Evolutionary conservation across 2,797 vertebrate species (phyloP), one percentile per base, ranked within the genome.

Genomic region (Peromyscus nudipes): DNA sequence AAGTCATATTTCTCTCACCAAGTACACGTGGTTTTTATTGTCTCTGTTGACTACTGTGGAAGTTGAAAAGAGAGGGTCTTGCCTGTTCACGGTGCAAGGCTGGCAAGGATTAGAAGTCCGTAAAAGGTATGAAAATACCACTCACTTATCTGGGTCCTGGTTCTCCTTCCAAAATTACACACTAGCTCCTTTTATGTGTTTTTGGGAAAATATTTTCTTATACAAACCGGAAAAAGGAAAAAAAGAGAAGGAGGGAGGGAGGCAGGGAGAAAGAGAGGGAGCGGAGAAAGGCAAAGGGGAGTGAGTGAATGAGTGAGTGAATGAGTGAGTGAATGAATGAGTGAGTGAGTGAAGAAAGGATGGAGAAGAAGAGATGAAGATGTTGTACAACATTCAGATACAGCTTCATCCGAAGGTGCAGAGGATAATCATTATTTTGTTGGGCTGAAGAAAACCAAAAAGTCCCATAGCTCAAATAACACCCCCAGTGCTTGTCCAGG

Each of bases 371-470:
- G 13, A 4, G 16, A 23, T 40, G 37, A 49, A n/a, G 3, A 76
- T 49, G 8, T 92, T 64, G 40, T 23, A 21, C 19, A 23, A 9
- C 6, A 29, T 3, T 77, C 34, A 64, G 64, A 80, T 40, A 4
- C 62, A 77, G 69, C 40, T 88, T 96, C 62, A 23, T 75, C 73
- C 31, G 17, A 79, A 57, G 37, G 5, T 27, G 4, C 29, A 62
- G 81, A 88, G 90, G 29, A 86, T 29, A 52, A 71, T 60, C 52
- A 79, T 73, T 79, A 49, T 82, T 92, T 93, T 82, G 85, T 40
- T 65, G 2, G n/a, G 7, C 23, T 92, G 46, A 87, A 95, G 89
- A 60, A 92, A 96, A 19, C 21, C 83, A 93, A 55, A 77, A 97
- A 55, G 14, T 65, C 65, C 17, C n/a, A 34, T n/a, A 86, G 65